Evolutionary conservation across 2,888 invertebrate species (phyloP).

Genomic region (Nephrocerus scutellatus): DNA sequence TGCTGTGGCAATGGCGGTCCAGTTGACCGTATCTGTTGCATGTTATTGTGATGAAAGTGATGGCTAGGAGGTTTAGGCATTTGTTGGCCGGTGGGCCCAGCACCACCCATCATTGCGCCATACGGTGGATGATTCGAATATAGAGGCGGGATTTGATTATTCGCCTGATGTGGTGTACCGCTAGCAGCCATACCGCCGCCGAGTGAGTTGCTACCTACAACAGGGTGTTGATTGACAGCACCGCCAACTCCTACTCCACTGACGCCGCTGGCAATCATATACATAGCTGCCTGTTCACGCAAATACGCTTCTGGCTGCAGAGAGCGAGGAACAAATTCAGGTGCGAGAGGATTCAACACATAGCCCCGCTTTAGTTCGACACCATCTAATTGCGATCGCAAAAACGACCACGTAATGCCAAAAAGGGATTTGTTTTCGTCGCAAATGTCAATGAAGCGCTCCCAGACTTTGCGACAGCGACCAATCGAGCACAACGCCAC

Average conservation of each 20-base stretch:
- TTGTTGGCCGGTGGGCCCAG: slow-evolving; percentile 27
- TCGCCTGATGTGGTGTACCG: slow-evolving; percentile 24
- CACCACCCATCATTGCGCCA: slow-evolving; percentile 21
- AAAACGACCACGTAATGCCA: slow-evolving; percentile 63
- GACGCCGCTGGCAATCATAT: slow-evolving; percentile 28
- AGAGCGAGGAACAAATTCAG: slow-evolving; percentile 68
- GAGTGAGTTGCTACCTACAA: slow-evolving; percentile 19
- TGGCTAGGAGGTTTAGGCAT: slow-evolving; percentile 27
- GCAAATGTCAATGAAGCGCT: slow-evolving; percentile 66
- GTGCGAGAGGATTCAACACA: slow-evolving; percentile 73
- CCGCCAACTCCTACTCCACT: slow-evolving; percentile 22
- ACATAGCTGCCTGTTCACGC: slow-evolving; percentile 44
- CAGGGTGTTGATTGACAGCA: slow-evolving; percentile 25
- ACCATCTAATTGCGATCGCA: slow-evolving; percentile 63
- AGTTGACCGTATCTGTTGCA: slow-evolving; percentile 30
- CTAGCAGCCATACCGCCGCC: slow-evolving; percentile 12
- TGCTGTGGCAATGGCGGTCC: slow-evolving; percentile 31
- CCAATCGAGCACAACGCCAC: slow-evolving; percentile 74
- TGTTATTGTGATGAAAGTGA: slow-evolving; percentile 32
- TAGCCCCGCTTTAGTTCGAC: slow-evolving; percentile 69
- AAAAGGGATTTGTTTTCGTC: slow-evolving; percentile 63
- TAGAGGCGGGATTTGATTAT: slow-evolving; percentile 34
- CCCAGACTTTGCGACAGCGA: slow-evolving; percentile 74
- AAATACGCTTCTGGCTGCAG: slow-evolving; percentile 49
- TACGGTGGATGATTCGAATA: slow-evolving; percentile 30